These are phyloP conservation scores for Cairina moschata DNA, from an alignment of 2,113 vertebrate genomes.

Conservation along the genomic window DNA sequence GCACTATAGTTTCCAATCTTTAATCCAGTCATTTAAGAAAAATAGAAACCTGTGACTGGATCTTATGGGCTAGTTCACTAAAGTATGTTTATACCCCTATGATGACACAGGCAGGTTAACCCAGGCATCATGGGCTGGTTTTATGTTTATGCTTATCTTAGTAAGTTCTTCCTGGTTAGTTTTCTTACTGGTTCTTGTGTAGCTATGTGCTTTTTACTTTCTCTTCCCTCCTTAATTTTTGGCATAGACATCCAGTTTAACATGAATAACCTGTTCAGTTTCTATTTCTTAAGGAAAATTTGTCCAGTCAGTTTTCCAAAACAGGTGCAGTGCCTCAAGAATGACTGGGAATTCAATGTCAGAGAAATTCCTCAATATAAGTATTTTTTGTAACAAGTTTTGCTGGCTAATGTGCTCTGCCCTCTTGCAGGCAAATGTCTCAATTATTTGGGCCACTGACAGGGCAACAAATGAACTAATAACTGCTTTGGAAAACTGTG, in stretches of 20 bases:
- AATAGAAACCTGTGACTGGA: background rate
- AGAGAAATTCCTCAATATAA: background rate
- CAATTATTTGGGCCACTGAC: background rate
- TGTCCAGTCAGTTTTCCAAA: background rate
- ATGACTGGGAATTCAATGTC: background rate
- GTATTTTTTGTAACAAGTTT: background rate
- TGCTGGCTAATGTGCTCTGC: background rate
- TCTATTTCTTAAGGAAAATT: background rate
- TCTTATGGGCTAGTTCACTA: background rate
- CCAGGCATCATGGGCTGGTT: background rate
- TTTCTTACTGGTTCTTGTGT: background rate
- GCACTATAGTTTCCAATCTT: background rate
- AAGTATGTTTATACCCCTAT: background rate
- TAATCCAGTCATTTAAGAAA: background rate
- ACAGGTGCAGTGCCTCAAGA: background rate
- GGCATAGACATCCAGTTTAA: background rate
- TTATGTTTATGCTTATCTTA: background rate
- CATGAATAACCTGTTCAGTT: background rate
- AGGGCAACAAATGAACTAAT: background rate
- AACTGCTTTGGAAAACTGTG: background rate
- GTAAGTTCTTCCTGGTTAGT: background rate
- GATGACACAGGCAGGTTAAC: background rate
- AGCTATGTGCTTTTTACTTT: background rate
- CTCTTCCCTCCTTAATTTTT: background rate
- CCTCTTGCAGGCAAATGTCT: background rate